A percentile compares a stretch with the other conserved stretches of the same genome.
These are phyloP conservation scores for Xestia c-nigrum DNA, from an alignment of 2,888 invertebrate species.

Conservation along the genomic window DNA sequence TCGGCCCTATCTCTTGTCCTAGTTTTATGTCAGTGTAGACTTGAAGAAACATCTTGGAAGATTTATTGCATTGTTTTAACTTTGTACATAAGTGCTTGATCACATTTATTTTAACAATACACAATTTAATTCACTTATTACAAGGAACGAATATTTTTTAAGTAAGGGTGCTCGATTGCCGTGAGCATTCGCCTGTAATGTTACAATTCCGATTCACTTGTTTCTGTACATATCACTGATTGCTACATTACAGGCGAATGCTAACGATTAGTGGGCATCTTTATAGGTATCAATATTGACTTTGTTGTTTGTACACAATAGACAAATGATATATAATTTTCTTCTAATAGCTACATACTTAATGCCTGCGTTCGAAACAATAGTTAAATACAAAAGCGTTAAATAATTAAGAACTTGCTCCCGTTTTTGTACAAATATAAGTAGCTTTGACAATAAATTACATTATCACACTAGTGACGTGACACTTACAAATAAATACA, in stretches of 20 bases:
- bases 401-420: slow-evolving; percentile 72
- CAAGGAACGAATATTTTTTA: slow-evolving; percentile 23
- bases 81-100: slow-evolving; percentile 60
- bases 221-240: neutral
- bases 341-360: slow-evolving; percentile 9
- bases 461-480: slow-evolving; percentile 47
- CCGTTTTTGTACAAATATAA: slow-evolving; percentile 73
- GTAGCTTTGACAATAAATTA: slow-evolving; percentile 55
- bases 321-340: slow-evolving; percentile 19
- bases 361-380: slow-evolving; percentile 24
- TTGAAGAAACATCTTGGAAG: slow-evolving; percentile 40
- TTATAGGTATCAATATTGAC: slow-evolving; percentile 25
- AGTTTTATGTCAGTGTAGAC: slow-evolving; percentile 10
- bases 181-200: neutral
- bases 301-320: slow-evolving; percentile 38
- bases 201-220: neutral
- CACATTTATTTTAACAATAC: slow-evolving; percentile 33
- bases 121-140: slow-evolving; percentile 26
- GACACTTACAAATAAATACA: slow-evolving; percentile 55
- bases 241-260: neutral
- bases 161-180: neutral
- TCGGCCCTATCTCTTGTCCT: slow-evolving; percentile 16
- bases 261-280: neutral
- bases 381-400: slow-evolving; percentile 50
- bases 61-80: slow-evolving; percentile 48